Conservation (phyloP, 1,140 invertebrate genomes). For the Orchesella cincta region DNA sequence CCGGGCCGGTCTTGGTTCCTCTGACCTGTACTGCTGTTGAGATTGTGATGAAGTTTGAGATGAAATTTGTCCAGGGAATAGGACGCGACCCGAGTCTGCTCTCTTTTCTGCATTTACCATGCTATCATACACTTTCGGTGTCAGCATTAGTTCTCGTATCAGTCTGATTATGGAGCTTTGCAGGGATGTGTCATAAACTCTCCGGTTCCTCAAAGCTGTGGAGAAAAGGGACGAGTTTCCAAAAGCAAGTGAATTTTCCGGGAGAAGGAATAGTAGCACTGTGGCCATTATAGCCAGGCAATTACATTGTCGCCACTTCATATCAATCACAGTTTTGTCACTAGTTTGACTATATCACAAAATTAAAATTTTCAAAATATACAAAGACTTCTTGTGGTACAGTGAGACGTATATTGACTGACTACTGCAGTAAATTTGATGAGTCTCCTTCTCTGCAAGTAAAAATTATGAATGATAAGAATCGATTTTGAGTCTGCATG, state of each 20-base stretch:
- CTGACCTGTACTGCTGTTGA: background rate
- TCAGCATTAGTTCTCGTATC: constrained; percentile 9
- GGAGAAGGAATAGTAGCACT: background rate
- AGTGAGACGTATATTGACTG: no score
- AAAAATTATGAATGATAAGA: background rate
- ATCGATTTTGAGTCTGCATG: background rate
- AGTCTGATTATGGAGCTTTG: constrained; percentile 4
- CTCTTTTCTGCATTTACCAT: constrained; percentile 11
- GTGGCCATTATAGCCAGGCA: background rate
- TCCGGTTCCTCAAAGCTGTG: background rate
- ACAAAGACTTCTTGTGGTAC: background rate
- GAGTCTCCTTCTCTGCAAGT: no score
- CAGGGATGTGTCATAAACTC: constrained; percentile 9
- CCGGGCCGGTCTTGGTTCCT: background rate
- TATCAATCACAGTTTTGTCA: background rate
- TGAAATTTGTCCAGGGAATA: background rate
- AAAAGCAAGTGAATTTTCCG: background rate
- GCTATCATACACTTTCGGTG: constrained; percentile 15
- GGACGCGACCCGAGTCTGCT: constrained; percentile 1
- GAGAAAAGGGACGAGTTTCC: constrained; percentile 4
- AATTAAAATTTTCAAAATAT: background rate
- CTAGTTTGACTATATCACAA: background rate
- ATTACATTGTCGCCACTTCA: background rate
- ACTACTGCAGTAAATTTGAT: no score
- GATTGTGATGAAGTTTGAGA: background rate